These are phyloP conservation scores for Dipus sagitta DNA, from an alignment of 2,797 vertebrate species.

Conservation along the genomic window DNA sequence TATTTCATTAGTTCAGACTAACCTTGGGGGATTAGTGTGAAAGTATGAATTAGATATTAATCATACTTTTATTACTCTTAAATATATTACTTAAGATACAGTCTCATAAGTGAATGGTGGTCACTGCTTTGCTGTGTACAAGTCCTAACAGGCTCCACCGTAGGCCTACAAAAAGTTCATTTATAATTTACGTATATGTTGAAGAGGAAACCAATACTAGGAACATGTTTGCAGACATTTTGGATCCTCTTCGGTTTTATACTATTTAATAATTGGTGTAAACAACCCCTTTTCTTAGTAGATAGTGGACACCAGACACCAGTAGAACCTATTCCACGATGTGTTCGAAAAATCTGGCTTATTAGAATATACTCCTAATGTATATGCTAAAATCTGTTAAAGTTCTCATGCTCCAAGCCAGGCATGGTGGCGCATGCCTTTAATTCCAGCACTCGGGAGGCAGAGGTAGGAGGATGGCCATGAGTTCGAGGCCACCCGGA, in stretches of 20 bases:
- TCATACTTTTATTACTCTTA: slow-evolving; percentile 59
- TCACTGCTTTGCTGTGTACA: slow-evolving; percentile 22
- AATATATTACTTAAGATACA: slow-evolving; percentile 46
- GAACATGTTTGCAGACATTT: slow-evolving; percentile 37
- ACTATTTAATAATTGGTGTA: neutral
- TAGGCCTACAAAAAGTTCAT: slow-evolving; percentile 10
- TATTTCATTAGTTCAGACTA: slow-evolving; percentile 52
- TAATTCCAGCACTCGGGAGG: no score
- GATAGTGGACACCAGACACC: neutral
- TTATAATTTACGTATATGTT: neutral
- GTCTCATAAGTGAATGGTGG: slow-evolving; percentile 2
- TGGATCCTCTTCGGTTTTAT: neutral
- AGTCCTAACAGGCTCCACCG: neutral
- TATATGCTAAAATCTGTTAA: slow-evolving; percentile 31
- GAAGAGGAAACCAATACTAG: slow-evolving; percentile 5
- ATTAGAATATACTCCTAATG: slow-evolving; percentile 43
- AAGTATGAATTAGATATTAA: slow-evolving; percentile 43
- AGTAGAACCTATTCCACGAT: slow-evolving; percentile 20
- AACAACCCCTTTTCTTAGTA: slow-evolving; percentile 13
- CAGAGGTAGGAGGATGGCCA: no score
- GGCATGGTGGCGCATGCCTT: no score
- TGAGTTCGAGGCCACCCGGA: no score
- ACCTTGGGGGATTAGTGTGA: slow-evolving; percentile 40
- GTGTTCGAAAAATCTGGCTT: slow-evolving; percentile 37
- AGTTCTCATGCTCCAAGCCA: no score